Base-by-base conservation (phyloP, 2,888 invertebrate species). In the Parnassius orleans region DNA sequence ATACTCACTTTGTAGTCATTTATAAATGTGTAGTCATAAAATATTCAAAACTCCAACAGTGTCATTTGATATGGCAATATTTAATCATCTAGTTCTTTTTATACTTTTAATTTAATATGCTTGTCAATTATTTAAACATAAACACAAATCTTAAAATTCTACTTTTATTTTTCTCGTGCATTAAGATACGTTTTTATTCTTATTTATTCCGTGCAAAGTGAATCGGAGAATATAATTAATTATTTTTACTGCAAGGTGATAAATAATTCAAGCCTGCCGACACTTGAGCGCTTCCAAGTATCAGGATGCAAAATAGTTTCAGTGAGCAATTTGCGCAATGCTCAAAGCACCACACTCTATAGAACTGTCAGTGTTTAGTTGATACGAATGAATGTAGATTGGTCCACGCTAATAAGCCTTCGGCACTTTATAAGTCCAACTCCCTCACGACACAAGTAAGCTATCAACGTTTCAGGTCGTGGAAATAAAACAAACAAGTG, bases 341-440 rank as follows among this genome's bases (percentile, higher is more conserved):
- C 24, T 14, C 48, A 14, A 33, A 10, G 15, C 41, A 10, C 9
- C 9, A 9, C n/a, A 9, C 24, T 12, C 59, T 41, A 59, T 59
- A 59, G 52, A 59, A 46, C 59, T 59, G 59, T 59, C 59, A 59
- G 41, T n/a, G 14, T 41, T 33, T 24, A 12, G 42, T 19, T 24
- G 44, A 12, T 33, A 33, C 33, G 33, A 19, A 42, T 19, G 46
- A 53, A 59, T 59, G 59, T 46, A 53, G 33, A 47, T 44, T 46
- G 59, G 53, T 59, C 58, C 10, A 24, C 57, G 50, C 52, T 58
- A 58, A 58, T 58, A 59, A 53, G 59, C 53, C 52, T 9, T 44
- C 46, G 53, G 46, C 46, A 59, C 46, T 59, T n/a, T 52, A 52
- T 52, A 46, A 44, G 52, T 41, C 48, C 5, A 14, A 57, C 56